Conservation (phyloP, 1,140 invertebrate genomes). For the Ceratina japonica region DNA sequence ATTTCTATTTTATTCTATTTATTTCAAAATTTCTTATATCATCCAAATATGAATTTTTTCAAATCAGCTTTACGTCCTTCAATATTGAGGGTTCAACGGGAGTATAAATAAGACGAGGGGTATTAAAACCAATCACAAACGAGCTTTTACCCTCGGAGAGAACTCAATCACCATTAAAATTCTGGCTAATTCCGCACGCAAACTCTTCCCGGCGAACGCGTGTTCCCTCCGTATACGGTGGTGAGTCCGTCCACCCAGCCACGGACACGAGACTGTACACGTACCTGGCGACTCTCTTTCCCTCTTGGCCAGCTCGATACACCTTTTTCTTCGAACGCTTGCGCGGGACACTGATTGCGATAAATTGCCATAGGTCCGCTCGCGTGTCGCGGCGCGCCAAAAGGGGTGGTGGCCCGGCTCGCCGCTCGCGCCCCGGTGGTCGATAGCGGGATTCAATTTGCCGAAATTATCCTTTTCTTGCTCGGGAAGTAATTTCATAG, state of each 20-base stretch:
- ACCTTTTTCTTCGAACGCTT: slow-evolving; percentile 50
- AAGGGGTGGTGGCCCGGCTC: too few species aligned
- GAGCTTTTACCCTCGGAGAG: too few species aligned
- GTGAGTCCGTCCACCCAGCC: slow-evolving; percentile 18
- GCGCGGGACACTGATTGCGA: slow-evolving; percentile 67
- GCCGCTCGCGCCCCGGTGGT: background rate
- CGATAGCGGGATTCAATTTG: slow-evolving; percentile 49
- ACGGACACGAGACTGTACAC: slow-evolving; percentile 11
- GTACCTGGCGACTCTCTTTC: slow-evolving; percentile 13
- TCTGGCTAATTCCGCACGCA: slow-evolving; percentile 49
- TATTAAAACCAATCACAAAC: too few species aligned
- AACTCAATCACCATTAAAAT: background rate
- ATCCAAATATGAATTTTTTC: too few species aligned
- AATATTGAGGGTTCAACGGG: too few species aligned
- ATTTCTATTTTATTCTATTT: too few species aligned
- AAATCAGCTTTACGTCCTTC: too few species aligned
- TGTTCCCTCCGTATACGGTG: slow-evolving; percentile 31
- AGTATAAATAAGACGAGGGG: too few species aligned
- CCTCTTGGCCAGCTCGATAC: slow-evolving; percentile 44
- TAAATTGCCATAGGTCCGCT: slow-evolving; percentile 67
- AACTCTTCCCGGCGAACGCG: background rate
- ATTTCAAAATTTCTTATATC: too few species aligned
- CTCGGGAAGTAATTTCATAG: slow-evolving; percentile 47
- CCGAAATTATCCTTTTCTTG: slow-evolving; percentile 50
- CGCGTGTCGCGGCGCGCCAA: slow-evolving; percentile 51